These are phyloP conservation scores for Microcaecilia unicolor DNA, from an alignment of 2,797 vertebrate species.

Conservation along the genomic window DNA sequence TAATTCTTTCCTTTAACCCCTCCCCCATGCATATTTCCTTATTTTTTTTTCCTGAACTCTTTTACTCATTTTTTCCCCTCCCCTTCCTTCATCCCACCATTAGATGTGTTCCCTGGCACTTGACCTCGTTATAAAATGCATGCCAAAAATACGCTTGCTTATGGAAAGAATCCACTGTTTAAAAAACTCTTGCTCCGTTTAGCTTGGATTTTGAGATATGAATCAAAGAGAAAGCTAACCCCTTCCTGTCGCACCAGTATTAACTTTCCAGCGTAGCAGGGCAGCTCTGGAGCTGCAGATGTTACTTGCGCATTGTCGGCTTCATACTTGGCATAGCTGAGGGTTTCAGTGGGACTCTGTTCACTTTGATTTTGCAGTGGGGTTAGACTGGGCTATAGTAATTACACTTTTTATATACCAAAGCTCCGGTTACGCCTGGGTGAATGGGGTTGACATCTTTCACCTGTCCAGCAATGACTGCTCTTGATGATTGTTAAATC, in stretches of 20 bases:
- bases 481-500: constrained; percentile 15
- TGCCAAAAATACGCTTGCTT: not conserved
- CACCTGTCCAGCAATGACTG: constrained; percentile 3
- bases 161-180: not conserved
- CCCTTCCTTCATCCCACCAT: not conserved
- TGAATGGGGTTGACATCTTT: constrained; percentile 17
- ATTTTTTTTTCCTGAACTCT: too few relatives aligned
- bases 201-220: not conserved
- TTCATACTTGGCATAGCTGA: constrained; percentile 12
- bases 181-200: not conserved
- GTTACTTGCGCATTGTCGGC: constrained; percentile 16
- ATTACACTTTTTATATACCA: constrained; percentile 41
- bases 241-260: not conserved
- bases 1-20: constrained; percentile 34
- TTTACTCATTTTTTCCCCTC: too few relatives aligned
- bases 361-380: constrained; percentile 40
- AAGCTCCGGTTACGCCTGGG: constrained; percentile 30
- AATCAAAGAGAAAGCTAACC: constrained; percentile 19
- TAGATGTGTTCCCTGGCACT: not conserved
- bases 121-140: too few relatives aligned
- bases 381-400: constrained; percentile 30
- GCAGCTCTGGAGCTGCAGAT: constrained; percentile 17
- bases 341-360: constrained; percentile 19
- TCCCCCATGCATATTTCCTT: too few relatives aligned
- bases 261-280: constrained; percentile 20